Evolutionary conservation across 2,888 invertebrate genomes (phyloP), one percentile per base, ranked within the genome.

Genomic region (Xestia rhomboidea): DNA sequence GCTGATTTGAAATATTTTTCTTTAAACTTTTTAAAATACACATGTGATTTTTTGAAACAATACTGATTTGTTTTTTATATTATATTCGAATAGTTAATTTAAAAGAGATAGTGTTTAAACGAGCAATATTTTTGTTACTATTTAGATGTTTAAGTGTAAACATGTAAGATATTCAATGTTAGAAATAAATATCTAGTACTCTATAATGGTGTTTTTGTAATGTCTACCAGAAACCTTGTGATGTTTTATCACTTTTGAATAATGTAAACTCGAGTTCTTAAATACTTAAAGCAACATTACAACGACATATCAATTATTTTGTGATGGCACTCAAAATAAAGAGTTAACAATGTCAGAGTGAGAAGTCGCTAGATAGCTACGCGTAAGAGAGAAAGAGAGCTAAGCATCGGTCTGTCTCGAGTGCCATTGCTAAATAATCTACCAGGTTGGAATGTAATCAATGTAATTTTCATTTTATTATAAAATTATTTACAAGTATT

Each of bases 121-220:
- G 91, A 95, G 95, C 94, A 95, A 95, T 95, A 95, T 96, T 95
- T 95, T 96, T 95, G 95, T 95, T 95, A 95, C 95, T 95, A 95
- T 91, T 75, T 95, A 95, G 92, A 86, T 78, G 83, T 86, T 83
- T 94, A 95, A 94, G 94, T 91, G 79, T 89, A 91, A 92, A 89
- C 89, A 91, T 95, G 95, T 95, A 94, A 94, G 93, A 93, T 94
- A 94, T 93, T 93, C 93, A 92, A 93, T 89, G 89, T 92, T 94
- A 93, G 91, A 93, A 96, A 96, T 96, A 96, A 96, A 96, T 92
- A 92, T 92, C 89, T 89, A 93, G 87, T 93, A 93, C 91, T 93
- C 90, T 83, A 85, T 85, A 80, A 82, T 88, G 88, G 87, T 82
- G 90, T 92, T 92, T 91, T 93, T 92, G 81, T 94, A 91, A 89